Percentiles rank a stretch among this genome's conserved stretches.
These are phyloP conservation scores for Diuraphis noxia DNA, from an alignment of 1,140 invertebrate genomes.

Conservation along the genomic window DNA sequence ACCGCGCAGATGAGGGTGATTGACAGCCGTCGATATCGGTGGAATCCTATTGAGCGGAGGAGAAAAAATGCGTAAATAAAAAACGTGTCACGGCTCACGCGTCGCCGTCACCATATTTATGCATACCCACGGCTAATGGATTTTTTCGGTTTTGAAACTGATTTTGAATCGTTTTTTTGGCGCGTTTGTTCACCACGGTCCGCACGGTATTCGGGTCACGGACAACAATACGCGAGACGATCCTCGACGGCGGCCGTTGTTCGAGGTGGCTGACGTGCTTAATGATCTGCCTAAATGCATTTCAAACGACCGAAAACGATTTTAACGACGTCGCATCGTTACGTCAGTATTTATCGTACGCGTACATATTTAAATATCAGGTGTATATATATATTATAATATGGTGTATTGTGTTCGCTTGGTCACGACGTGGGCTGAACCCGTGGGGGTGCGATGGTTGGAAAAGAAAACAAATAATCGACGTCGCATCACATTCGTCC, in stretches of 20 bases:
- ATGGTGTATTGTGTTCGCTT: background rate
- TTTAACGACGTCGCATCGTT: constrained; percentile 32
- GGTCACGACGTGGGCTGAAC: constrained; percentile 21
- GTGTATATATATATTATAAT: background rate
- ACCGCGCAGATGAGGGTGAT: constrained; percentile 15
- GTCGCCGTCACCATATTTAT: background rate
- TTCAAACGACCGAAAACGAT: constrained; percentile 37
- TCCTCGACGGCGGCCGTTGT: constrained; percentile 3
- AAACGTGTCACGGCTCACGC: constrained; percentile 47
- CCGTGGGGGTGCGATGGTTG: constrained; percentile 5
- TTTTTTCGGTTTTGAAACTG: constrained; percentile 43
- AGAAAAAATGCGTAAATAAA: background rate
- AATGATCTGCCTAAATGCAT: constrained; percentile 41
- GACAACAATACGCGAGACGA: constrained; percentile 27
- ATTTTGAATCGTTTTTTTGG: constrained; percentile 51
- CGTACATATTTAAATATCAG: background rate
- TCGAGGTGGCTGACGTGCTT: constrained; percentile 5
- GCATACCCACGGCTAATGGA: constrained; percentile 51
- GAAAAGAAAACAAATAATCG: background rate
- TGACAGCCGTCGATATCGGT: constrained; percentile 40
- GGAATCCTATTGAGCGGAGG: background rate
- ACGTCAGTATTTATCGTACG: background rate
- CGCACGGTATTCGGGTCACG: constrained; percentile 42
- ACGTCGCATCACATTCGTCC: background rate
- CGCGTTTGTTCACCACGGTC: constrained; percentile 18